phyloP scores from a whole-genome alignment of 1,140 invertebrate genomes.

The Microplitis mediator region DNA sequence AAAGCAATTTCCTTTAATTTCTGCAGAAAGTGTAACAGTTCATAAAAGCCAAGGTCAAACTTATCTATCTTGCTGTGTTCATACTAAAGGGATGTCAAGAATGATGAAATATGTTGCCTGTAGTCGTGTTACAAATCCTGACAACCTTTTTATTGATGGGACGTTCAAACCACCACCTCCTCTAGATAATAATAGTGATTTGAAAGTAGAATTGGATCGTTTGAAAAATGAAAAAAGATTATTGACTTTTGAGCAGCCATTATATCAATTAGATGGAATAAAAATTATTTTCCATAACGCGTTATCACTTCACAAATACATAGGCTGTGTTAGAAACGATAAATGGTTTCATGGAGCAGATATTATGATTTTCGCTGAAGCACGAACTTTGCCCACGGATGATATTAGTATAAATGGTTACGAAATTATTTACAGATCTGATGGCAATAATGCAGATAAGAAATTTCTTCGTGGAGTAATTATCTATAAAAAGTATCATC shows the following conservation, averaged over 20 bases:
- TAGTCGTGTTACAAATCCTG: not conserved
- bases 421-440: not conserved
- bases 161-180: not conserved
- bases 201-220: not conserved
- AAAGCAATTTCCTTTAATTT: no score
- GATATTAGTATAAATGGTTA: not conserved
- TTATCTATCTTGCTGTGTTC: not conserved
- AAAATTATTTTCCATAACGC: constrained; percentile 5
- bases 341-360: not conserved
- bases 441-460: not conserved
- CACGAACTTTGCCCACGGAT: not conserved
- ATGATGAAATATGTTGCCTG: not conserved
- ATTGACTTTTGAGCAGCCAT: not conserved
- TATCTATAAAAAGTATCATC: not conserved
- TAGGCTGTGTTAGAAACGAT: not conserved
- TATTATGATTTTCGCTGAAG: not conserved
- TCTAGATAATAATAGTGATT: not conserved
- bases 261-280: not conserved
- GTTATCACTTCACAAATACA: not conserved
- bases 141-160: not conserved
- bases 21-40: no score
- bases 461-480: not conserved
- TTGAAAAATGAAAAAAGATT: not conserved
- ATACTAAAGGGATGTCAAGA: not conserved
- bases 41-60: not conserved